Base-by-base conservation (phyloP, 2,797 vertebrate genomes). In the Macropodus opercularis region DNA sequence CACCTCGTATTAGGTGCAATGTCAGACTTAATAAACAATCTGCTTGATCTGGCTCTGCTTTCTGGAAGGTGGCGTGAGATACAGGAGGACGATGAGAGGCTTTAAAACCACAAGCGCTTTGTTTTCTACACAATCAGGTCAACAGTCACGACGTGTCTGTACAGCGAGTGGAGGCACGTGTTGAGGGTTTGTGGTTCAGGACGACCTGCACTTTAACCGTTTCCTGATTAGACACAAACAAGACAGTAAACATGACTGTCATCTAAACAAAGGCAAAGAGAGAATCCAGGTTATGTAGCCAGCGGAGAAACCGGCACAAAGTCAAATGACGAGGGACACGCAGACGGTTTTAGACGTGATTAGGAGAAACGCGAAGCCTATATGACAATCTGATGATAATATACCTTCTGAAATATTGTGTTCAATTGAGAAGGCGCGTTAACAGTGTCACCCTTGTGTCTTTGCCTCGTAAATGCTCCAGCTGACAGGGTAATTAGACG, bases 1-100 rank as follows among this genome's bases (percentile, higher is more conserved):
- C 71, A 79, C 71, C 67, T 75, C 72, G 80, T 72, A 84, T 81
- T 84, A 80, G 69, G 86, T 80, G 85, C 82, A 79, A 81, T 87
- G 87, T 87, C 83, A 82, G 77, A 80, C 83, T 84, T 75, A 88
- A 89, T 90, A 89, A 87, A 88, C 87, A 58, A 90, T 91, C 85
- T 62, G 70, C 66, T 62, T 75, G 68, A 75, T 66, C 35, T 17
- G 43, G 66, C 75, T 74, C 27, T 50, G 50, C n/a, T n/a, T 49
- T 56, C 60, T 19, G 1, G 53, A 53, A 54, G 64, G 62, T 60
- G 54, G 64, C 59, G 74, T 44, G 67, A 77, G 76, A 49, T 42
- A 42, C 53, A 55, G 39, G 22, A 53, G 31, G 32, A 46, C 44
- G 68, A 84, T 40, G 66, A 70, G 77, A 69, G 75, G 73, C 41